Evolutionary conservation across 2,888 invertebrate genomes (phyloP).

Genomic region (Gastrophysa polygoni): DNA sequence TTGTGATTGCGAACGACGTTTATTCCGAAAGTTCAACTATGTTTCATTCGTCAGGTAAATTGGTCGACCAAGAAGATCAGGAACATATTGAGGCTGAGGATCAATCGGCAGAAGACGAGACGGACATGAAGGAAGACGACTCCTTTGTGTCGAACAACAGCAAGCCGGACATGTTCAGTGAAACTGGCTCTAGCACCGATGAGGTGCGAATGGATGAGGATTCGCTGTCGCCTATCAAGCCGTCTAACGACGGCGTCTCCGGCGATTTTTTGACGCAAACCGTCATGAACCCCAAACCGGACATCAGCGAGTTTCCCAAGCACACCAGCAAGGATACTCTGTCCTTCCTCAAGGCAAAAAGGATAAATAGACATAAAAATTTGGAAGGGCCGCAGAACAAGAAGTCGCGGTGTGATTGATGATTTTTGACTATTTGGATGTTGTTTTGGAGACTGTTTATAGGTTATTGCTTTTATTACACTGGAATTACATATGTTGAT

Average conservation of each 20-base stretch:
- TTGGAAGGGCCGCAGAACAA: conserved; percentile 46
- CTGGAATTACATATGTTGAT: too few species aligned
- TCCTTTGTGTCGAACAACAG: conserved; percentile 13
- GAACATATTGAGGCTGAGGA: conserved; percentile 46
- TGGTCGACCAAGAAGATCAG: conserved; percentile 60
- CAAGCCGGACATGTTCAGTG: conserved; percentile 1
- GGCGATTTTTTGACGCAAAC: conserved; percentile 41
- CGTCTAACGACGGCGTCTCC: conserved; percentile 40
- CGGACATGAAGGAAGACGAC: conserved; percentile 25
- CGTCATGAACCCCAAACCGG: conserved; percentile 45
- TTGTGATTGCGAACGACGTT: too few species aligned
- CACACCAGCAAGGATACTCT: conserved; percentile 52
- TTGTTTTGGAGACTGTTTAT: too few species aligned
- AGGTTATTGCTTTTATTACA: too few species aligned
- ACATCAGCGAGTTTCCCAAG: conserved; percentile 49
- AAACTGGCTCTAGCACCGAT: not conserved
- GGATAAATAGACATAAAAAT: conserved; percentile 53
- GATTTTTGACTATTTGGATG: too few species aligned
- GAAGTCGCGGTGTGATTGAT: conserved; percentile 43
- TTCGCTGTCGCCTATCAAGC: conserved; percentile 37
- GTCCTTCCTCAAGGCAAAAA: conserved; percentile 55
- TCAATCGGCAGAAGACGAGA: conserved; percentile 33
- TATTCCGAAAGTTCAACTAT: too few species aligned
- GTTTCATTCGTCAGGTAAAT: conserved; percentile 60
- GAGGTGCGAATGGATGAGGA: conserved; percentile 20